Evolutionary conservation across 2,888 invertebrate genomes (phyloP), one percentile per base, ranked within the genome.

Genomic region (Lycia hirtaria): DNA sequence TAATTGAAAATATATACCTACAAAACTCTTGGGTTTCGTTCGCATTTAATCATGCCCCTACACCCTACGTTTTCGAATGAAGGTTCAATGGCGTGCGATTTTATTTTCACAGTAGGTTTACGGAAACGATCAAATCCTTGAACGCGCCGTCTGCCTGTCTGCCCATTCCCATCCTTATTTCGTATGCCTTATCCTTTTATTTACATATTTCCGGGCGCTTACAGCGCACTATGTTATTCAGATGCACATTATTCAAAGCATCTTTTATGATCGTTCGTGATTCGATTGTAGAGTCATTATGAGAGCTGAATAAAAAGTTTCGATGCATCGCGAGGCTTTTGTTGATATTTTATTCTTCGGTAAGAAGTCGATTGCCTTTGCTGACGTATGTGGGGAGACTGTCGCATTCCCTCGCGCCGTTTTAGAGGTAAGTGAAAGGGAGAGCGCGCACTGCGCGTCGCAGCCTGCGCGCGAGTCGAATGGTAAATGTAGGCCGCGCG

Each of bases 401-500:
- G 69, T 85, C 81, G 68, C 79, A 62, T 64, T 86, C 78, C 40
- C 43, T 62, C 79, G 9, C 52, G 59, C 48, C 56, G 35, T 53
- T 56, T 60, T 55, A 45, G 59, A 26, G 37, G 57, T 43, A 73
- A 69, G 82, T 78, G 80, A 81, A 83, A 84, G 80, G 76, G 82
- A 84, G 85, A 85, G 61, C 71, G 76, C 60, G 51, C 55, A 61
- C 68, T 68, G 78, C 78, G 22, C 75, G 78, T 82, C 85, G 85
- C 82, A 71, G 56, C 37, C 43, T 49, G 49, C 55, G 57, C 81
- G 83, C 82, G 83, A 84, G 80, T 83, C 85, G 85, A 82, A 86
- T 80, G 79, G 88, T 87, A 87, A 90, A 91, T 91, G 91, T 92
- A 91, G 90, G 90, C 87, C 89, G 88, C 76, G 74, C 77, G 75